Base-by-base conservation (phyloP, 2,113 vertebrate genomes). In the Cisticola juncidis region DNA sequence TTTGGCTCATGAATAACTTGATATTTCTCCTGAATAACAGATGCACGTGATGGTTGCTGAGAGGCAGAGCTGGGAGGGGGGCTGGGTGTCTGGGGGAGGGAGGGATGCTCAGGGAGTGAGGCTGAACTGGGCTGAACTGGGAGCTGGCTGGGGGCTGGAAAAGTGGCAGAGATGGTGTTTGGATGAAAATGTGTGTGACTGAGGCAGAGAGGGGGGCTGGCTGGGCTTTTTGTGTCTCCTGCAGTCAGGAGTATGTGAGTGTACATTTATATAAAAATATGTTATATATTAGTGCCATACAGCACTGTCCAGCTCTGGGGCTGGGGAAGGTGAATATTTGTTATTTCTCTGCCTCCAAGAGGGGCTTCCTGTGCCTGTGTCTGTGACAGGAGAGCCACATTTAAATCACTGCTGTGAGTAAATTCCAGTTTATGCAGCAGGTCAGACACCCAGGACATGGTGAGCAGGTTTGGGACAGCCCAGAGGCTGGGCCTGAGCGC, bases 1-100 rank as follows among this genome's bases (percentile, higher is more conserved):
- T 90, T 88, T 15, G 68, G 71, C 64, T 95, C 60, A 42, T 61
- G 86, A 94, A 92, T 93, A 92, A 88, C 66, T 82, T 77, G 94
- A 24, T 93, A 57, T 88, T 93, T 90, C 90, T 86, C 69, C 86
- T 93, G 92, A 94, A 93, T 96, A 88, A 93, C 57, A 69, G 84
- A 93, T 88, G 81, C 66, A 85, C 38, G 13, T 82, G 90, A 53
- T 53, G 86, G 60, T 16, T 85, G 94, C 88, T 73, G 90, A 89
- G 94, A 85, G 66, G 92, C 79, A 85, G 85, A 48, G 48, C 54
- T 23, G 45, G 0, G 71, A 80, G 88, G 66, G 66, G 85, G 71
- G 90, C 66, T 91, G 81, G 31, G 47, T 69, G 72, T 78, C 42
- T 19, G 72, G 19, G 70, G 84, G 90, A 91, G 69, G 56, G 25